These are phyloP conservation scores for Lophius americanus DNA, from an alignment of 2,797 vertebrate genomes.

Conservation along the genomic window DNA sequence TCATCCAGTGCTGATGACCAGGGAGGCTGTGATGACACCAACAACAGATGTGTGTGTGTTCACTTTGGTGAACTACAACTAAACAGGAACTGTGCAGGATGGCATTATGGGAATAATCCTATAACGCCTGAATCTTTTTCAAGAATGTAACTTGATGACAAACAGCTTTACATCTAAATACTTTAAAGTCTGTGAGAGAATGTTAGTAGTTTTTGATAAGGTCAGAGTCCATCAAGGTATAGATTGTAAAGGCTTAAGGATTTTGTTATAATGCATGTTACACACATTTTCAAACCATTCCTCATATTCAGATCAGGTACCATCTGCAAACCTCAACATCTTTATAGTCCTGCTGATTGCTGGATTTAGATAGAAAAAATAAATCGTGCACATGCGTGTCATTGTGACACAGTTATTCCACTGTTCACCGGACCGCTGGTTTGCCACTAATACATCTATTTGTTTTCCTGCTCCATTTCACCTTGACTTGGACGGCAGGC, in stretches of 20 bases:
- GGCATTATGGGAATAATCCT: no score
- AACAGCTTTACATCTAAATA: no score
- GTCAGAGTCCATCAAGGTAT: background rate
- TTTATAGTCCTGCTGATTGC: slow-evolving; percentile 59
- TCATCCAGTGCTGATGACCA: no score
- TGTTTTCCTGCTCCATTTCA: slow-evolving; percentile 79
- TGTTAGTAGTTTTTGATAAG: slow-evolving; percentile 1
- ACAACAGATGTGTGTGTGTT: no score
- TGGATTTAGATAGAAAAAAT: slow-evolving; percentile 47
- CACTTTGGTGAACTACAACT: no score
- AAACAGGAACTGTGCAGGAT: no score
- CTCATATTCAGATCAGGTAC: slow-evolving; percentile 8
- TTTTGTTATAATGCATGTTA: background rate
- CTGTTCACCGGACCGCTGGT: slow-evolving; percentile 59
- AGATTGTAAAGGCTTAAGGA: background rate
- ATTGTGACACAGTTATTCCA: slow-evolving; percentile 61
- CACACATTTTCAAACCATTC: background rate
- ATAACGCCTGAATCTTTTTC: no score
- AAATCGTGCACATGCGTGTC: slow-evolving; percentile 38
- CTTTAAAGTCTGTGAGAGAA: background rate
- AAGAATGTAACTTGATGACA: no score
- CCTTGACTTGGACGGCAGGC: slow-evolving; percentile 74
- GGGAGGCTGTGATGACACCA: no score
- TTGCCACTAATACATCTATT: slow-evolving; percentile 78
- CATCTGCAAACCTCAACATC: slow-evolving; percentile 32